phyloP scores from a whole-genome alignment of 2,888 invertebrate genomes.

The Phania funesta region DNA sequence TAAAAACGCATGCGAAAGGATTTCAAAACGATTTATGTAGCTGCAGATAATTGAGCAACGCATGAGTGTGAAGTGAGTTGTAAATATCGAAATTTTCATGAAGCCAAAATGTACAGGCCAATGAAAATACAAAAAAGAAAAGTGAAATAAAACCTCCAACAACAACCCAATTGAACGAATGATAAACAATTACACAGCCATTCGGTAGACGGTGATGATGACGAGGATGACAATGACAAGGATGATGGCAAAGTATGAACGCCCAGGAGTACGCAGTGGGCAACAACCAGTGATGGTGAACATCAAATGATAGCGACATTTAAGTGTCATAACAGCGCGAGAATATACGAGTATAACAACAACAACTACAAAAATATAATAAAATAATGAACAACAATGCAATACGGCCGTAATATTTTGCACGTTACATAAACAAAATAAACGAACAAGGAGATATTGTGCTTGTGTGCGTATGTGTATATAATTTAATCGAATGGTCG shows the following conservation, averaged over 20 bases:
- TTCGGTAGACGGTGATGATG: constrained; percentile 21
- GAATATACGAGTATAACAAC: not conserved
- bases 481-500: constrained; percentile 38
- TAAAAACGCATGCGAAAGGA: constrained; percentile 54
- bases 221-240: constrained; percentile 28
- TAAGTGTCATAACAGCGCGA: constrained; percentile 64
- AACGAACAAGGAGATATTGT: constrained; percentile 21
- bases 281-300: constrained; percentile 48
- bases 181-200: constrained; percentile 51
- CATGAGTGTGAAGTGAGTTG: constrained; percentile 64
- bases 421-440: constrained; percentile 44
- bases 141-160: no score
- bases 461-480: not conserved
- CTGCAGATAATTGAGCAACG: constrained; percentile 68
- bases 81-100: constrained; percentile 42
- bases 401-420: constrained; percentile 53
- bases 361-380: constrained; percentile 48
- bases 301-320: constrained; percentile 65
- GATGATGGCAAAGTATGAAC: constrained; percentile 43
- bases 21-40: constrained; percentile 65
- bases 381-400: constrained; percentile 59
- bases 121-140: constrained; percentile 7
- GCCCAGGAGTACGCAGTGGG: constrained; percentile 38
- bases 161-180: constrained; percentile 36
- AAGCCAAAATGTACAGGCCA: constrained; percentile 9